phyloP scores from a whole-genome alignment of 2,113 vertebrate genomes.

The Ailurus styani region DNA sequence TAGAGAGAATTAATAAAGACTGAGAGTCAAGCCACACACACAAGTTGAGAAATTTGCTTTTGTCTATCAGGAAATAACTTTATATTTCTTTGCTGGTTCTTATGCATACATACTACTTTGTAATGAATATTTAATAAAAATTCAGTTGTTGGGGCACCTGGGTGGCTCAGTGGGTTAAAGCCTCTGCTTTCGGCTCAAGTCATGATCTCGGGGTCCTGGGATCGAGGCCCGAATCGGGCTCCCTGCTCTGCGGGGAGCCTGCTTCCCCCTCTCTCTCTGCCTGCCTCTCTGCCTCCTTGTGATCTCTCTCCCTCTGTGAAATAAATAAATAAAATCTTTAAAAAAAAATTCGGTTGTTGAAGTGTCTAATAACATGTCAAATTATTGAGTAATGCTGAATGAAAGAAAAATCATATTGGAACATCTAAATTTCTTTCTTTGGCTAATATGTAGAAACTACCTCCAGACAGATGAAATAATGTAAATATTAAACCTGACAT shows the following conservation, averaged over 20 bases:
- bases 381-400: neutral
- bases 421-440: neutral
- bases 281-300: too few species aligned
- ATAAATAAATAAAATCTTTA: too few species aligned
- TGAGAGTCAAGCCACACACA: neutral
- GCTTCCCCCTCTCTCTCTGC: too few species aligned
- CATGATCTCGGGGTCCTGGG: too few species aligned
- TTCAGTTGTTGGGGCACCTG: too few species aligned
- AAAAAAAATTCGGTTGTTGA: neutral
- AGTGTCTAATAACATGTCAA: neutral
- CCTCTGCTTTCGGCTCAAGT: too few species aligned
- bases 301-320: too few species aligned
- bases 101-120: neutral
- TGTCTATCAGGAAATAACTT: neutral
- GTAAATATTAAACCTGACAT: neutral
- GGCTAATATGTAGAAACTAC: neutral
- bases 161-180: too few species aligned
- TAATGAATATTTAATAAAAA: neutral
- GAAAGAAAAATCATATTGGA: neutral
- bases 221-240: too few species aligned
- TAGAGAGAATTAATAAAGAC: neutral
- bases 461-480: neutral
- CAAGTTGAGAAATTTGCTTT: neutral
- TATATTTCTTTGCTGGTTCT: neutral
- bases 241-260: too few species aligned